Conservation (phyloP, 2,888 invertebrate species). For the Drosophila infuscata region DNA sequence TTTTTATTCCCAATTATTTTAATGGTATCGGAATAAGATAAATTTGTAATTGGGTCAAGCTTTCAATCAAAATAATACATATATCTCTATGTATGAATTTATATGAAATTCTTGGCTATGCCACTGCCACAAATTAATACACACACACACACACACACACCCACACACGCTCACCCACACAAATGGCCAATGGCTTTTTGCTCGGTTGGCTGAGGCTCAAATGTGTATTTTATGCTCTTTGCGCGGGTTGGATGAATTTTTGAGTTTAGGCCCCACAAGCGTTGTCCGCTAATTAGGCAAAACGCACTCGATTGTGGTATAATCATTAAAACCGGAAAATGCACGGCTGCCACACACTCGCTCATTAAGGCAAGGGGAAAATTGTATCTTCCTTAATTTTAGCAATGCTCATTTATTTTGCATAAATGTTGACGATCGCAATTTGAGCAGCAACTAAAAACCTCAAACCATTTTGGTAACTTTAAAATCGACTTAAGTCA, state of each 20-base stretch:
- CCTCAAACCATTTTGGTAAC: slow-evolving; percentile 35
- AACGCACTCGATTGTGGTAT: slow-evolving; percentile 80
- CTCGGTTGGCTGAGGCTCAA: slow-evolving; percentile 30
- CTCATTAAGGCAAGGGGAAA: slow-evolving; percentile 4
- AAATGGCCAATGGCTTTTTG: slow-evolving; percentile 29
- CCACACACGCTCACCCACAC: background rate
- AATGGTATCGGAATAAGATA: background rate
- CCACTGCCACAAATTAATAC: slow-evolving; percentile 14
- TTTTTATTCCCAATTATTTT: background rate
- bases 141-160: slow-evolving; percentile 15
- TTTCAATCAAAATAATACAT: background rate
- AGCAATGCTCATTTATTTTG: slow-evolving; percentile 19
- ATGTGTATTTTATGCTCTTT: slow-evolving; percentile 72
- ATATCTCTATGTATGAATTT: too few species aligned
- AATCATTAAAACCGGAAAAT: slow-evolving; percentile 77
- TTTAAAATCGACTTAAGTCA: slow-evolving; percentile 5
- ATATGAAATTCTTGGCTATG: background rate
- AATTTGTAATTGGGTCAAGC: background rate
- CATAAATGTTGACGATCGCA: slow-evolving; percentile 28
- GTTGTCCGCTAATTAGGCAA: slow-evolving; percentile 77
- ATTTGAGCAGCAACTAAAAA: slow-evolving; percentile 36
- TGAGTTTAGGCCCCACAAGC: slow-evolving; percentile 23
- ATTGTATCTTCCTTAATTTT: slow-evolving; percentile 20
- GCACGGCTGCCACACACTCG: slow-evolving; percentile 40
- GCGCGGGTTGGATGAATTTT: slow-evolving; percentile 49